Evolutionary conservation across 2,113 vertebrate genomes (phyloP), one percentile per base, ranked within the genome.

Genomic region (Fulica atra): DNA sequence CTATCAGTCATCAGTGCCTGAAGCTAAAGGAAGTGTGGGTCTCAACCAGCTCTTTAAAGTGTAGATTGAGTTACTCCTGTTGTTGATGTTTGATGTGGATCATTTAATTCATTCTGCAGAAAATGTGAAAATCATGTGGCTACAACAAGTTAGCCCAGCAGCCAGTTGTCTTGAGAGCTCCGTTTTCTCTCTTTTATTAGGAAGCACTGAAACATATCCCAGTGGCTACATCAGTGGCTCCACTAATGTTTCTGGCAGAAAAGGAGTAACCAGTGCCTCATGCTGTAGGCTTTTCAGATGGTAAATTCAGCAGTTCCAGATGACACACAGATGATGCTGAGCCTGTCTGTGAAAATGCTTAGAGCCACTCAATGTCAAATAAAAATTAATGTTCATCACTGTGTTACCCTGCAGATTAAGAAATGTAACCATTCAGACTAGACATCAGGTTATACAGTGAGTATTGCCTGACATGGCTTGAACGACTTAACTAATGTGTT

Each of bases 41-140:
- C 95, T 95, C 93, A 93, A 77, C 66, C 57, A 82, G 81, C 86
- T 95, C 89, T 95, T 88, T 95, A 95, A 95, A 95, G 92, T 81
- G 73, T 68, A 94, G 95, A 96, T 95, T 91, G 92, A 93, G 93
- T 96, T 96, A 95, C 88, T 90, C 81, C 84, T 2, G 0, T 81
- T 95, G 95, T 91, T 96, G 77, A 72, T 95, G 90, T 71, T 93
- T 15, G 19, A 91, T 94, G 78, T 89, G 93, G 81, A 96, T 91
- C 89, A 88, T 94, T 96, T 96, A 94, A 95, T 95, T 93, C 81
- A 80, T 95, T 94, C 95, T 83, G 44, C 76, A 92, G 90, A 91
- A 94, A 96, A 95, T 92, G 88, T 88, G 76, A 93, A 95, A 93
- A 97, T 92, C 69, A 23, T 92, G 88, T 79, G 86, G 91, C 86